phyloP scores from a whole-genome alignment of 1,140 invertebrate species.

The Tenebrio molitor region DNA sequence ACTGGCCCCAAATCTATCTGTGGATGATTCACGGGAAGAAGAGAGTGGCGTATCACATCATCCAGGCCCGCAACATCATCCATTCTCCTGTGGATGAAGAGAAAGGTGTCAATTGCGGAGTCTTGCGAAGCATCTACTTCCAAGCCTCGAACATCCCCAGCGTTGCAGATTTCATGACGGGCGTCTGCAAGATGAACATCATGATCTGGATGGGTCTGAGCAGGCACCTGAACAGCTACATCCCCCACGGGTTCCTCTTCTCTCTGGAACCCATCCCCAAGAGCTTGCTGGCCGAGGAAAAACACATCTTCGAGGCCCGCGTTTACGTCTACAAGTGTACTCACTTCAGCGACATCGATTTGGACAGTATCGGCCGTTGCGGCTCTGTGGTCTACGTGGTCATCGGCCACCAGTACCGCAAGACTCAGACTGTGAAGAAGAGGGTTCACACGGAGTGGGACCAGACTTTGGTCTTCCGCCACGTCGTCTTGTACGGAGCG shows the following conservation, averaged over 20 bases:
- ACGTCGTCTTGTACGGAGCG: slow-evolving; percentile 68
- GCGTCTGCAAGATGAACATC: slow-evolving; percentile 57
- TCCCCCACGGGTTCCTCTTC: slow-evolving; percentile 62
- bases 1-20: slow-evolving; percentile 72
- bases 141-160: slow-evolving; percentile 50
- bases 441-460: slow-evolving; percentile 74
- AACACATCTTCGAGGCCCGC: slow-evolving; percentile 65
- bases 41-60: slow-evolving; percentile 67
- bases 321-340: slow-evolving; percentile 75
- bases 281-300: slow-evolving; percentile 38
- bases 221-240: not conserved
- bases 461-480: slow-evolving; percentile 70
- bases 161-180: slow-evolving; percentile 1
- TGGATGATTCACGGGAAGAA: slow-evolving; percentile 69
- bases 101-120: slow-evolving; percentile 68
- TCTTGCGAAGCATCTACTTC: slow-evolving; percentile 66
- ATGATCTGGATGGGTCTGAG: slow-evolving; percentile 58
- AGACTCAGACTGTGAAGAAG: slow-evolving; percentile 65
- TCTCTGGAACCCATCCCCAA: slow-evolving; percentile 1
- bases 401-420: slow-evolving; percentile 63
- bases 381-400: slow-evolving; percentile 70
- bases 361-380: slow-evolving; percentile 68
- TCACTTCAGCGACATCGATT: slow-evolving; percentile 70
- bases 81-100: slow-evolving; percentile 65
- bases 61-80: slow-evolving; percentile 68